Evolutionary conservation across 2,888 invertebrate species (phyloP), one percentile per base, ranked within the genome.

Genomic region (Acanthosoma haemorrhoidale): DNA sequence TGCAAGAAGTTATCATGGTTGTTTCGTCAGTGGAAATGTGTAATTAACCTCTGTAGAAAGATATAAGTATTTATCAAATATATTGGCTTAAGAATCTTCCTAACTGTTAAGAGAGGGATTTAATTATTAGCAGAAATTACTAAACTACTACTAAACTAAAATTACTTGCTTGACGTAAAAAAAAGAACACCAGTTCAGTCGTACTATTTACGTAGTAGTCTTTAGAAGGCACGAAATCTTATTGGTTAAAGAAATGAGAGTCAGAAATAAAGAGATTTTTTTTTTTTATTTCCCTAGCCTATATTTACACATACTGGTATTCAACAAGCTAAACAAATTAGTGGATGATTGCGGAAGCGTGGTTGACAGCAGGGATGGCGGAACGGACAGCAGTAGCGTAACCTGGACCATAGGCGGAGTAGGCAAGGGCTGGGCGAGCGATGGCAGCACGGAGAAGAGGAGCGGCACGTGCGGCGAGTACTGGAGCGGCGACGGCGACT

Each of bases 321-420:
- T n/a, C n/a, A n/a, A n/a, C 29, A 25, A n/a, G 13, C 8, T 43
- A 6, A 9, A 21, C 11, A n/a, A 25, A n/a, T 59, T 60, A 60
- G 60, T 60, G 60, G 34, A 60, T 57, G 61, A 34, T 36, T 13
- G 34, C 8, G n/a, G 67, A 3, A 21, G 61, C 66, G 31, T 66
- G 66, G 41, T 68, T 70, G 36, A 72, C 41, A 15, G 68, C 59
- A 15, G 60, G 60, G 60, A 34, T 15, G 15, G 36, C 36, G 60
- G 60, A 3, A 31, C 60, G 21, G 34, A 60, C 16, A 21, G 32
- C 60, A 59, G 70, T 59, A 69, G 69, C 69, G 69, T 66, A 70
- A 32, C 61, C 43, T 41, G 71, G 69, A 21, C 64, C 59, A 61
- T 66, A 69, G 21, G 71, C 66, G 8, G 71, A 61, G 29, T 68